Conservation (phyloP, 2,113 vertebrate genomes). For the Engystomops pustulosus region DNA sequence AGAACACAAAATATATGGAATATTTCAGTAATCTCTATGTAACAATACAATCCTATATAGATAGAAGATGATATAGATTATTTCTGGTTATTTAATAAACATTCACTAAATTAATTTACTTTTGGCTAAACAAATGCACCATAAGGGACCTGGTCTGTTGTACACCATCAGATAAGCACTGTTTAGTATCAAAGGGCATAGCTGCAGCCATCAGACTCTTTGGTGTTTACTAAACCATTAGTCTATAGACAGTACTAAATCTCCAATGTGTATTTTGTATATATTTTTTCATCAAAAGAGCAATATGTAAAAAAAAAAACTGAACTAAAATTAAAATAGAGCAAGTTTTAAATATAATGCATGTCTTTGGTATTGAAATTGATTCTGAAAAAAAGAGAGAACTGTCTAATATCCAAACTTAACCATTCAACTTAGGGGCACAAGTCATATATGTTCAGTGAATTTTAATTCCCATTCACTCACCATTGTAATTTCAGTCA, state of each 20-base stretch:
- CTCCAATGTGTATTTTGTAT: background rate
- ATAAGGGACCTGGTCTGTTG: background rate
- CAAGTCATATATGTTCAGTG: background rate
- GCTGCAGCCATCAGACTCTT: background rate
- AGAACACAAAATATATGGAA: too few species aligned
- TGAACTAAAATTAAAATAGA: too few species aligned
- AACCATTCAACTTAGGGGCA: too few species aligned
- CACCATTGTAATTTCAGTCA: too few species aligned
- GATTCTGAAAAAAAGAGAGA: too few species aligned
- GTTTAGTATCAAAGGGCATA: slow-evolving; percentile 16
- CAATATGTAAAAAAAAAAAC: too few species aligned
- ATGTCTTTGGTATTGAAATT: too few species aligned
- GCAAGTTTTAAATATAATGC: too few species aligned
- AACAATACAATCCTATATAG: background rate
- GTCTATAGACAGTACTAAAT: background rate
- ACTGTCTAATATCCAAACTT: too few species aligned
- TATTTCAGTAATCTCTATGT: too few species aligned
- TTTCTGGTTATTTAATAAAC: background rate
- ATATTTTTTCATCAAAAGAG: too few species aligned
- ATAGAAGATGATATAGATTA: background rate
- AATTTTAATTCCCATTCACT: too few species aligned
- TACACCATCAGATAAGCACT: slow-evolving; percentile 8
- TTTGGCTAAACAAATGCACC: background rate
- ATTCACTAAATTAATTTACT: background rate
- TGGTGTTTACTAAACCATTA: background rate